phyloP scores from a whole-genome alignment of 2,113 vertebrate species.

The Hiodon alosoides region DNA sequence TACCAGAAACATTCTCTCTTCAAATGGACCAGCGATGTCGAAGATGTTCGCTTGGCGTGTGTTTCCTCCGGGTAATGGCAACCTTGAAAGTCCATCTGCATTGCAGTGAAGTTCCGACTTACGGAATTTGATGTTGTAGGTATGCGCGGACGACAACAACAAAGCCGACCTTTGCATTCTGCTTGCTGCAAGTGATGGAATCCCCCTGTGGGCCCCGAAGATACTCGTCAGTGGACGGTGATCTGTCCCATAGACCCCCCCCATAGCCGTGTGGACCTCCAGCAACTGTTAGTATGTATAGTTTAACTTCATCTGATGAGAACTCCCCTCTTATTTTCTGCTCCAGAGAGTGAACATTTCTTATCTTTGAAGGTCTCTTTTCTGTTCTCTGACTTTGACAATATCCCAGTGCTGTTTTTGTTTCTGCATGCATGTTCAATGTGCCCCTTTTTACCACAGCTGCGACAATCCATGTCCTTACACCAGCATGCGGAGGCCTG shows the following conservation, averaged over 20 bases:
- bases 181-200: constrained; percentile 37
- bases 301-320: too few relatives aligned
- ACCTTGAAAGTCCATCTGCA: constrained; percentile 40
- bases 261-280: too few relatives aligned
- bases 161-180: constrained; percentile 34
- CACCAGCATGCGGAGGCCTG: too few relatives aligned
- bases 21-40: not conserved
- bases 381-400: not conserved
- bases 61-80: constrained; percentile 23
- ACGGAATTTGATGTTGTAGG: constrained; percentile 37
- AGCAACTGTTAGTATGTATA: too few relatives aligned
- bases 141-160: constrained; percentile 38
- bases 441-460: too few relatives aligned
- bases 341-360: constrained; percentile 19
- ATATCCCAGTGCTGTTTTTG: too few relatives aligned
- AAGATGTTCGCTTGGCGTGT: not conserved
- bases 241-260: too few relatives aligned
- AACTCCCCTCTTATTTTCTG: too few relatives aligned
- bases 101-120: constrained; percentile 26
- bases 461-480: too few relatives aligned
- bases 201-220: constrained; percentile 26
- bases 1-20: not conserved
- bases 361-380: not conserved
- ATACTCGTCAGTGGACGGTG: constrained; percentile 31
- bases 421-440: too few relatives aligned